Evolutionary conservation across 1,140 invertebrate species (phyloP).

Genomic region (Glossosoma conforme): DNA sequence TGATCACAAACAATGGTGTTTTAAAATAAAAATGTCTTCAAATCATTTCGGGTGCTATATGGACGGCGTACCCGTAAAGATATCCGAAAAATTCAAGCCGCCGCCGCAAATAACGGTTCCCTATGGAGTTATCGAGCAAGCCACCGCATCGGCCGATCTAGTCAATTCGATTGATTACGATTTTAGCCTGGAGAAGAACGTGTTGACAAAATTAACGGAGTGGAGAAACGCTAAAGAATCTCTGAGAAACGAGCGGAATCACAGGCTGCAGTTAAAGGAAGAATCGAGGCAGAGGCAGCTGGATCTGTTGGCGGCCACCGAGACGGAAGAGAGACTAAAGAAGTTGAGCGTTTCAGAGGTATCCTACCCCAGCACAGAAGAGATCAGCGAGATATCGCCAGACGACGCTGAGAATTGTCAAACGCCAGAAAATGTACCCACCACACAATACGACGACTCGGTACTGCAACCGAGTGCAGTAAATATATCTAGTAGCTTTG

Average conservation of each 20-base stretch:
- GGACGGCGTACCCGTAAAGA: conserved; percentile 81
- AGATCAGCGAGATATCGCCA: conserved; percentile 48
- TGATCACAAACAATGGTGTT: conserved; percentile 9
- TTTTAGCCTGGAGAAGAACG: conserved; percentile 64
- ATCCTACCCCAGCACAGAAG: conserved; percentile 51
- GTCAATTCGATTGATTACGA: conserved; percentile 57
- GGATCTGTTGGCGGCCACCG: conserved; percentile 41
- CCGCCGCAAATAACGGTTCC: conserved; percentile 67
- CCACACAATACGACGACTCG: conserved; percentile 34
- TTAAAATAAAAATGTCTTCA: conserved; percentile 34
- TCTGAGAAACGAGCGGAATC: conserved; percentile 52
- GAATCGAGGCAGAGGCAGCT: conserved; percentile 47
- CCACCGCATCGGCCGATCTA: conserved; percentile 49
- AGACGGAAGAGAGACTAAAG: conserved; percentile 51
- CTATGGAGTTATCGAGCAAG: conserved; percentile 57
- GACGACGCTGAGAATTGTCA: conserved; percentile 42
- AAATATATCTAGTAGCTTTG: conserved; percentile 32
- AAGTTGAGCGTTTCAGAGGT: conserved; percentile 53
- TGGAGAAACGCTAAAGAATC: conserved; percentile 59
- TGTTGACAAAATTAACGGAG: conserved; percentile 63
- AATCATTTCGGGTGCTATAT: conserved; percentile 55
- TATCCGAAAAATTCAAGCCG: conserved; percentile 77
- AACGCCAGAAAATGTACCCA: conserved; percentile 29
- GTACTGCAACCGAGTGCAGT: conserved; percentile 27
- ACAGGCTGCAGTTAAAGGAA: conserved; percentile 53